phyloP scores from a whole-genome alignment of 2,113 vertebrate species.

The Numida meleagris region DNA sequence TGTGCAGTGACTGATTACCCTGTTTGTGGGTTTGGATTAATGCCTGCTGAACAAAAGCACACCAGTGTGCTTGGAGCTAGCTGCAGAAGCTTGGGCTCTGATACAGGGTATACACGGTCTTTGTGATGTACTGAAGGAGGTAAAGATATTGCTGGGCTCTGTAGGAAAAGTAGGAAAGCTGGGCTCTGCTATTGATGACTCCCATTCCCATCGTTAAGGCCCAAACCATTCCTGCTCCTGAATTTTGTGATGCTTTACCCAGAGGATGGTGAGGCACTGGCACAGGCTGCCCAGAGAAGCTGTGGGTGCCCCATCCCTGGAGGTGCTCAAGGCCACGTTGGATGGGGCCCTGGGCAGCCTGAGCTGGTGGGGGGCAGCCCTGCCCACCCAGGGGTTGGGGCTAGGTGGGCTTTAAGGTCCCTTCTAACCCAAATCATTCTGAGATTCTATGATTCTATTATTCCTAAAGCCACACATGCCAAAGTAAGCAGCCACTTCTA shows the following conservation, averaged over 20 bases:
- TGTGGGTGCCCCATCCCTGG: not conserved
- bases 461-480: not conserved
- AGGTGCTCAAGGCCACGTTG: not conserved
- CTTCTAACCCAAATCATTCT: not conserved
- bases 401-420: not conserved
- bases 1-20: not conserved
- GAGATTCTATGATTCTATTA: not conserved
- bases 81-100: not conserved
- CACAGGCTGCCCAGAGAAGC: not conserved
- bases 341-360: not conserved
- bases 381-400: not conserved
- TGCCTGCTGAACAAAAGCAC: not conserved
- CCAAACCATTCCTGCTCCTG: not conserved
- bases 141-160: fast-evolving
- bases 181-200: not conserved
- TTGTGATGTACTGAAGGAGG: fast-evolving
- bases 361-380: not conserved
- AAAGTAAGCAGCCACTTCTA: not conserved
- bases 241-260: not conserved
- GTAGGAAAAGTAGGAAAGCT: not conserved
- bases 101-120: not conserved
- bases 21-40: not conserved
- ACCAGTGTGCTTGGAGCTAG: not conserved
- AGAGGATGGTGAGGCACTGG: not conserved
- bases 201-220: not conserved